Base-by-base conservation (phyloP, 2,113 vertebrate genomes). In the Ictidomys tridecemlineatus region DNA sequence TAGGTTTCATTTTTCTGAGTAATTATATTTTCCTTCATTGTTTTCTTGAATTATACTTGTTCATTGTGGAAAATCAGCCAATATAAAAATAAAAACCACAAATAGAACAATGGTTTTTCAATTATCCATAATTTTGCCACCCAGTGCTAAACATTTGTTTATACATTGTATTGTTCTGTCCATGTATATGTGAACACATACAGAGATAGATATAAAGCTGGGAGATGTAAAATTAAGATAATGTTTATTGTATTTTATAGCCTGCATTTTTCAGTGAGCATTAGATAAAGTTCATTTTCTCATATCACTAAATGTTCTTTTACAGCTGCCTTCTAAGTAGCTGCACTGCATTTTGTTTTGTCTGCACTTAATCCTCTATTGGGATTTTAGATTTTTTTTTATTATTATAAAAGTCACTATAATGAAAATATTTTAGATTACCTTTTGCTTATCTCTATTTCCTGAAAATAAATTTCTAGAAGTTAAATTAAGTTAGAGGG, bases 1-100 rank as follows among this genome's bases (percentile, higher is more conserved):
- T 58, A 83, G 17, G 4, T 51, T 89, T 89, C 72, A 80, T 80
- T 96, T 95, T 94, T 78, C 48, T 96, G 51, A 93, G 39, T 13
- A 82, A 67, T 73, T 86, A 32, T 45, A 20, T 70, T 78, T 48
- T 28, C 12, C 5, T 4, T 11, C 22, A 53, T 73, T 72, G 70
- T 89, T 85, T 89, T 88, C n/a, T 80, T 84, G 74, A 93, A 32
- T 92, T 89, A 10, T 76, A 42, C 37, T 56, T 63, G 39, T 88
- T 88, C 48, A 56, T 89, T 86, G 83, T 74, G 39, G 48, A 83
- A 85, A 73, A 61, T 4, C 85, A 58, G 37, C 32, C 76, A 90
- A 80, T 76, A 14, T 8, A 56, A 78, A 45, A 69, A 80, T 82
- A 74, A 77, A 20, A 42, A 84, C 17, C n/a, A 58, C 1, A 45